Evolutionary conservation across 2,888 invertebrate genomes (phyloP).

Genomic region (Epinotia brunnichana): DNA sequence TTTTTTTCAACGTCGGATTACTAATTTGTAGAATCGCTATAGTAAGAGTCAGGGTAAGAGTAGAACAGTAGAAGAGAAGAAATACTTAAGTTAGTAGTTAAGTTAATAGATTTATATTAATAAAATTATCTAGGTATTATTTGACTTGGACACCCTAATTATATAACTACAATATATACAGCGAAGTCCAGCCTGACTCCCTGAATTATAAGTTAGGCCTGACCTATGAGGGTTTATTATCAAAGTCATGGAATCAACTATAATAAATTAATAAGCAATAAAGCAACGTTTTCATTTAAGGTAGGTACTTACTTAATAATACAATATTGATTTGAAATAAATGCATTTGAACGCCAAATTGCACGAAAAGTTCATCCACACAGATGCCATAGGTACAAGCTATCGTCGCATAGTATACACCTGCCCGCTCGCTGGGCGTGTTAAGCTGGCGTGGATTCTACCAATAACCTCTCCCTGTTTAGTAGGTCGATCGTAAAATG

Average conservation of each 20-base stretch:
- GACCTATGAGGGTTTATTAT: neutral
- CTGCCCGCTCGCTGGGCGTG: neutral
- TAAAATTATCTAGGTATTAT: too few species aligned
- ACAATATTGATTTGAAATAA: neutral
- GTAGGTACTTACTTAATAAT: neutral
- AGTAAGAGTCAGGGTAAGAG: neutral
- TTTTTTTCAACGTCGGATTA: conserved; percentile 14
- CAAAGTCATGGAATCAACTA: neutral
- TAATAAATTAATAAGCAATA: too few species aligned
- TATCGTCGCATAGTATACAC: neutral
- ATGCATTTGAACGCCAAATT: neutral
- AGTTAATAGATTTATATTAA: too few species aligned
- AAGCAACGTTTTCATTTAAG: too few species aligned
- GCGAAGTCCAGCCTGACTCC: neutral
- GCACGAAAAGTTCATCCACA: neutral
- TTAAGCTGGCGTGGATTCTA: neutral
- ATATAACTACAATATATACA: neutral
- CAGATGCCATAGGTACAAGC: neutral
- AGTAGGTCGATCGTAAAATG: conserved; percentile 15
- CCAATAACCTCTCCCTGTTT: conserved; percentile 15
- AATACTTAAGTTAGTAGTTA: neutral
- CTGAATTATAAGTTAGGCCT: neutral
- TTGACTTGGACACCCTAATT: neutral
- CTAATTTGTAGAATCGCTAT: neutral
- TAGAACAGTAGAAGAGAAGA: neutral